Evolutionary conservation across 2,113 vertebrate species (phyloP).

Genomic region (Myanophis thanlyinensis): DNA sequence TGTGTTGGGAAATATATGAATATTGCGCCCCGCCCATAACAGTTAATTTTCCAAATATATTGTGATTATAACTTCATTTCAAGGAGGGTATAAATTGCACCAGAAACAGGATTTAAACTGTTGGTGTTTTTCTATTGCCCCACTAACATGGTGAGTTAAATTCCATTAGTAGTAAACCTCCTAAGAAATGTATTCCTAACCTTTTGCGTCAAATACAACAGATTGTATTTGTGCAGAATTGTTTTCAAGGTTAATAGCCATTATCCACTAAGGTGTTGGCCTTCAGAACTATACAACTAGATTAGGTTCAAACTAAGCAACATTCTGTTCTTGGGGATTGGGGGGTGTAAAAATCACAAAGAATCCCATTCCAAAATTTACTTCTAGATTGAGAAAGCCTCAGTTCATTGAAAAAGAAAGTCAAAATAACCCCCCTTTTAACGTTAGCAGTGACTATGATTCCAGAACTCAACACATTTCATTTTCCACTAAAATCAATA

Average conservation of each 20-base stretch:
- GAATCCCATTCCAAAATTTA: neutral
- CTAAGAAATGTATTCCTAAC: neutral
- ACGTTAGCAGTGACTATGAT: no score
- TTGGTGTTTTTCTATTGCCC: neutral
- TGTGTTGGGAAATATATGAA: neutral
- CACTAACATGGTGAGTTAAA: neutral
- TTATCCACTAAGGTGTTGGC: neutral
- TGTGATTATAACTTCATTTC: neutral
- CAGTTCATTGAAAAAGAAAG: neutral
- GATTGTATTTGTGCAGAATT: neutral
- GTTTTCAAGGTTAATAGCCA: neutral
- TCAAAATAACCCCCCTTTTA: neutral
- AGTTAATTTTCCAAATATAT: neutral
- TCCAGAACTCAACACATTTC: neutral
- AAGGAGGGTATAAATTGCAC: neutral
- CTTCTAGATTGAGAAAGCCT: neutral
- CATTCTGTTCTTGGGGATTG: neutral
- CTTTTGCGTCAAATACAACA: neutral
- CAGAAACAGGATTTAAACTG: neutral
- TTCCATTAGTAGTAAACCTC: neutral
- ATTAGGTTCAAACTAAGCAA: neutral
- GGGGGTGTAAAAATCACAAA: neutral
- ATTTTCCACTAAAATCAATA: neutral
- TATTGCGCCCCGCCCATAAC: neutral
- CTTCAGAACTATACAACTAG: neutral